These are phyloP conservation scores for Atopsyche davidsoni DNA, from an alignment of 1,140 invertebrate genomes.

Conservation along the genomic window DNA sequence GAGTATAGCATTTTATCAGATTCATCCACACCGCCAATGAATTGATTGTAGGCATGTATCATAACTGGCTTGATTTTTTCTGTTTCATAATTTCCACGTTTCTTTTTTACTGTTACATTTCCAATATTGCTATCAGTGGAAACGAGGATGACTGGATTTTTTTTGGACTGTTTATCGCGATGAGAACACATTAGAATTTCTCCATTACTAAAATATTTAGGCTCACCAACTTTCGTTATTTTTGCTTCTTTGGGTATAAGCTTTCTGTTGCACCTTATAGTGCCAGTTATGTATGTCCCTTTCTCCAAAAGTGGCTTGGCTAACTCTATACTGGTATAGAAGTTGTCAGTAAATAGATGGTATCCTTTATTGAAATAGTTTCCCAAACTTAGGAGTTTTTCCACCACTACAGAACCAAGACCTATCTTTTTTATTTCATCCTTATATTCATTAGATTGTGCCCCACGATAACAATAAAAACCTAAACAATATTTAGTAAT, in stretches of 20 bases:
- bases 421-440: constrained; percentile 29
- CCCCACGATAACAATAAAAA: constrained; percentile 29
- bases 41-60: constrained; percentile 20
- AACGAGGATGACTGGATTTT: constrained; percentile 16
- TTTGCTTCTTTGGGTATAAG: constrained; percentile 24
- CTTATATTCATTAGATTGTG: constrained; percentile 21
- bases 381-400: constrained; percentile 30
- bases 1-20: constrained; percentile 25
- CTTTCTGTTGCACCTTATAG: constrained; percentile 26
- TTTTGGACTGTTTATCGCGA: constrained; percentile 17
- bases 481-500: constrained; percentile 30
- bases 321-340: constrained; percentile 25
- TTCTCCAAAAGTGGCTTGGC: constrained; percentile 16
- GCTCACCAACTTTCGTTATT: constrained; percentile 10
- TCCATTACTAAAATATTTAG: constrained; percentile 16
- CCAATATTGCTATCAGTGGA: constrained; percentile 14
- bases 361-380: constrained; percentile 31
- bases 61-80: constrained; percentile 19
- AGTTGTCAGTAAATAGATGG: constrained; percentile 29
- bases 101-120: constrained; percentile 19
- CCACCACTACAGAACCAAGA: constrained; percentile 27
- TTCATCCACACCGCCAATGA: constrained; percentile 22
- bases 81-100: constrained; percentile 13
- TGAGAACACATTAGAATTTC: constrained; percentile 21
- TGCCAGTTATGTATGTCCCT: constrained; percentile 24